phyloP scores from a whole-genome alignment of 2,797 vertebrate species.

The Amblyraja radiata region DNA sequence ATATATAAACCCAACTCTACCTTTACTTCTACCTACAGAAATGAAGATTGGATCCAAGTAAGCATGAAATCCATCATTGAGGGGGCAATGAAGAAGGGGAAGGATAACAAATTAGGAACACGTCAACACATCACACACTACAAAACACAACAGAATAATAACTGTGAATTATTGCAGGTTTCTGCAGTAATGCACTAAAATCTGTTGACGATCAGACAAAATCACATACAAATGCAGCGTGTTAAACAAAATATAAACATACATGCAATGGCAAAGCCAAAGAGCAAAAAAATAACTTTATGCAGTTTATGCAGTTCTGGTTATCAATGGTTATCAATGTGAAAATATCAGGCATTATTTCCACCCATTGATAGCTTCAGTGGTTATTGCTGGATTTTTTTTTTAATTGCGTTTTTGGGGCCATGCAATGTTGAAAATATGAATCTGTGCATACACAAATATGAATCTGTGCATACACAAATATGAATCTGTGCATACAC shows the following conservation, averaged over 20 bases:
- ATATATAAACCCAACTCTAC: constrained; percentile 70
- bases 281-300: not conserved
- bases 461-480: not conserved
- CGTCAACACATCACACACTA: not conserved
- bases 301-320: not conserved
- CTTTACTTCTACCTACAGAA: constrained; percentile 95
- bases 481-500: not conserved
- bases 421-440: constrained; percentile 7
- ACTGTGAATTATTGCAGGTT: constrained; percentile 30
- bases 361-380: not conserved
- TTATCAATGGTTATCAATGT: not conserved
- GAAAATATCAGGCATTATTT: constrained; percentile 8
- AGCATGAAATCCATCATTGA: constrained; percentile 59
- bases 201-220: not conserved
- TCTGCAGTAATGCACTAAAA: not conserved
- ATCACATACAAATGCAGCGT: not conserved
- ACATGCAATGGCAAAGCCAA: constrained; percentile 12
- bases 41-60: constrained; percentile 46
- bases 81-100: constrained; percentile 48
- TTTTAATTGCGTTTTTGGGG: not conserved
- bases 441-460: not conserved
- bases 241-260: not conserved
- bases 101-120: constrained; percentile 43
- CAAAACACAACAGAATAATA: not conserved
- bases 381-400: not conserved